Evolutionary conservation across 2,797 vertebrate genomes (phyloP).

Genomic region (Pseudocheirus occidentalis): DNA sequence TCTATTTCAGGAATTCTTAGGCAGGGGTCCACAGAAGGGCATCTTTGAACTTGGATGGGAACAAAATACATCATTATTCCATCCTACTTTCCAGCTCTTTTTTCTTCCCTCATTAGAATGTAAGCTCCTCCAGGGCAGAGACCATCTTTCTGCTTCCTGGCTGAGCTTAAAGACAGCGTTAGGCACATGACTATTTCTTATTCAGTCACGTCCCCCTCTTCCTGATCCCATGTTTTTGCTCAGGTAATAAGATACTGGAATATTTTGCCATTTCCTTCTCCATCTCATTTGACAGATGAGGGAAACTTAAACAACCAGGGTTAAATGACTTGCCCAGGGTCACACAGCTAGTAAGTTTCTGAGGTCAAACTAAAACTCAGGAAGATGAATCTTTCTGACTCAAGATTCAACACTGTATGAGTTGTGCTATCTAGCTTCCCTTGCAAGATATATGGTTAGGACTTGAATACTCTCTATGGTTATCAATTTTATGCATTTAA

Average conservation of each 20-base stretch:
- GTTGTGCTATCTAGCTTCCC: not conserved
- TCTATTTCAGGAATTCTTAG: not conserved
- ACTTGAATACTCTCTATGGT: not conserved
- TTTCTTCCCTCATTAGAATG: not conserved
- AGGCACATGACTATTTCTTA: not conserved
- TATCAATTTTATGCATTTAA: not conserved
- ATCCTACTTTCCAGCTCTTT: not conserved
- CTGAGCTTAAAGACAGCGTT: not conserved
- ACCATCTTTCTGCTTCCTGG: not conserved
- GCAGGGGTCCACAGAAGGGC: not conserved
- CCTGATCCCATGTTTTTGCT: no score
- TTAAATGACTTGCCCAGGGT: not conserved
- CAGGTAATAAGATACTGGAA: not conserved
- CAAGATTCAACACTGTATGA: accelerated
- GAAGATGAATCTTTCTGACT: not conserved
- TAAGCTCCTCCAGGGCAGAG: not conserved
- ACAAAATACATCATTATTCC: not conserved
- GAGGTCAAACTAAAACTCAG: not conserved
- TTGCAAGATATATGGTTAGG: not conserved
- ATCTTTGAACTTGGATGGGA: not conserved
- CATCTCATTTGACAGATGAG: not conserved
- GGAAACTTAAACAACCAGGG: not conserved
- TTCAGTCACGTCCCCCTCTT: not conserved
- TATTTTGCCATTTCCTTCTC: not conserved
- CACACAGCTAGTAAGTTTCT: not conserved